A percentile compares a stretch with the other conserved stretches of the same genome.
phyloP scores from a whole-genome alignment of 30 jellyfish, hydroid and myxozoan genomes.

The Sanderia malayensis region DNA sequence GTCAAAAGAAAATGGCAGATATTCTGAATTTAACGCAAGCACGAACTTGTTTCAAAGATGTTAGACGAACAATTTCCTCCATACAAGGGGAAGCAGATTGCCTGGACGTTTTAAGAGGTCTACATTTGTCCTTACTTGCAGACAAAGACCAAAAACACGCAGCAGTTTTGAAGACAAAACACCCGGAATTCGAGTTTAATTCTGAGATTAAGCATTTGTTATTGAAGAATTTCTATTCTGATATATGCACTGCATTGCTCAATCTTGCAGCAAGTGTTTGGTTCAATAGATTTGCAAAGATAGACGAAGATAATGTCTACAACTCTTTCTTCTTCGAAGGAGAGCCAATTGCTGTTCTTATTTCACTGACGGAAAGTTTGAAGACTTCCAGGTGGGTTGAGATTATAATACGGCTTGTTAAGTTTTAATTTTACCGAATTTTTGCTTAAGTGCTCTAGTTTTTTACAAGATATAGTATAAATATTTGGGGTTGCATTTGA shows the following conservation, averaged over 20 bases:
- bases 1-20: slow-evolving; percentile 5
- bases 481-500: neutral
- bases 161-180: neutral
- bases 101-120: neutral
- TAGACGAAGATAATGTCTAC: neutral
- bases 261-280: neutral
- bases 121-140: neutral
- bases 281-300: neutral
- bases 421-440: too few species aligned
- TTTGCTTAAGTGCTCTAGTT: neutral
- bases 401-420: too few species aligned
- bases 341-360: neutral
- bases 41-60: neutral
- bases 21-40: neutral
- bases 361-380: neutral
- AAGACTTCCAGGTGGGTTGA: neutral
- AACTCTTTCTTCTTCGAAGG: neutral
- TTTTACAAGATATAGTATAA: neutral
- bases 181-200: neutral
- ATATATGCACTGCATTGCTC: neutral
- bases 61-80: neutral
- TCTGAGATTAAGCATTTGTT: neutral
- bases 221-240: neutral
- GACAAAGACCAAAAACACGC: too few species aligned
- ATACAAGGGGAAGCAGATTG: neutral